Base-by-base conservation (phyloP, 2,797 vertebrate species). In the Myiothlypis coronata region DNA sequence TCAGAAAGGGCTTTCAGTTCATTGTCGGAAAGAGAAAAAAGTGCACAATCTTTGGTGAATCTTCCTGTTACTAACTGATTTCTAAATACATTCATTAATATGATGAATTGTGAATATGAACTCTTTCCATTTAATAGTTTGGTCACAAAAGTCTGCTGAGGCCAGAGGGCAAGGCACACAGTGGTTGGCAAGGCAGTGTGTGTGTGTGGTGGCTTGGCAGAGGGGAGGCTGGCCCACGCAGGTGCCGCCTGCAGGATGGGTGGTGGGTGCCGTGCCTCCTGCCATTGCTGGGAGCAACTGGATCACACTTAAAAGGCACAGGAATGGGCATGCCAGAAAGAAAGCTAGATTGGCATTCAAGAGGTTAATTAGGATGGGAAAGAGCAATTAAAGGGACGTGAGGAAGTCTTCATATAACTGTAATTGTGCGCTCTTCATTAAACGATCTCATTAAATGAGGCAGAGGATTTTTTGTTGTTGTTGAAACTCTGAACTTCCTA, bases 341-440 rank as follows among this genome's bases (percentile, higher is more conserved):
- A 35, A 85, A 69, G 69, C 76, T 91, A 71, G 77, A 57, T 30
- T 96, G 97, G 95, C 93, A 96, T 96, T 93, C 94, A 89, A 96
- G 90, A 95, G 92, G 94, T 97, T 97, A 97, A 97, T 97, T 96
- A 93, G 76, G 96, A 92, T 68, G 84, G 72, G 89, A 95, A 96
- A 96, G 87, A 94, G 93, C 96, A 97, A 96, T 97, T 97, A 93
- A 94, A 97, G 82, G 89, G 94, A 95, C 35, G 3, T 49, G 84
- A 94, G 84, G 96, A 96, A 91, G 78, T 95, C 92, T 97, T 97
- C 68, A 67, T 95, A 76, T 94, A 97, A 83, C 81, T 83, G 70
- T 89, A 93, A 94, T 95, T 96, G 95, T 97, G 79, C 24, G 0
- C 76, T 95, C 91, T 96, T 96, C 87, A 91, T 92, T 92, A 88